phyloP scores from a whole-genome alignment of 1,140 invertebrate genomes.

The Theocolax elegans region DNA sequence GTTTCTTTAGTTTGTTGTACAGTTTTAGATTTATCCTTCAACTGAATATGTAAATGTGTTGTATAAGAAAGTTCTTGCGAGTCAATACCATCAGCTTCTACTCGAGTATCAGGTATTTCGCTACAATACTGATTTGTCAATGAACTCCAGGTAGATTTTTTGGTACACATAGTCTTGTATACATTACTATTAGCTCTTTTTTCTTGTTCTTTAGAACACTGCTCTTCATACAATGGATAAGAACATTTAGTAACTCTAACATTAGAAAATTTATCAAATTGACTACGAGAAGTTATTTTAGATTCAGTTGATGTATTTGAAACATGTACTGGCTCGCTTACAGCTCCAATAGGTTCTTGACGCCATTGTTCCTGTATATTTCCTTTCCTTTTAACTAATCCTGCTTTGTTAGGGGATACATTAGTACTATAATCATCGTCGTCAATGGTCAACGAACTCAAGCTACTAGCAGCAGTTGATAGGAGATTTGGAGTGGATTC shows the following conservation, averaged over 20 bases:
- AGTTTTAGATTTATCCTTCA: background rate
- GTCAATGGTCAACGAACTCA: slow-evolving; percentile 83
- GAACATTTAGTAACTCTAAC: background rate
- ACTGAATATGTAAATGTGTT: background rate
- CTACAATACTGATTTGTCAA: background rate
- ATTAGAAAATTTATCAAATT: background rate
- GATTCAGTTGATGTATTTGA: background rate
- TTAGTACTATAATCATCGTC: slow-evolving; percentile 50
- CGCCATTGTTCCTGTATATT: slow-evolving; percentile 68
- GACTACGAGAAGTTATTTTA: background rate
- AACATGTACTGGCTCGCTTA: background rate
- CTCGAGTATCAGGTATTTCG: background rate
- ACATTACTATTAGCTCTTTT: no score
- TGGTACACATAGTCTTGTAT: background rate
- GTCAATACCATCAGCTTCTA: background rate
- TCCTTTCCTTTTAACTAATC: slow-evolving; percentile 13
- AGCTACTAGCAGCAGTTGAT: slow-evolving; percentile 74
- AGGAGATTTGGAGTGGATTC: slow-evolving; percentile 89
- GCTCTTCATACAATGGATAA: background rate
- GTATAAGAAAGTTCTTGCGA: background rate
- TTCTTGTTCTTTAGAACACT: background rate
- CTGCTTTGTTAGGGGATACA: slow-evolving; percentile 10
- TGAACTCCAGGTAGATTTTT: background rate
- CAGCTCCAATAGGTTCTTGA: background rate
- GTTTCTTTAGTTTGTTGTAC: background rate